These are phyloP conservation scores for Taenioides sp. DNA, from an alignment of 2,797 vertebrate species.

Conservation along the genomic window DNA sequence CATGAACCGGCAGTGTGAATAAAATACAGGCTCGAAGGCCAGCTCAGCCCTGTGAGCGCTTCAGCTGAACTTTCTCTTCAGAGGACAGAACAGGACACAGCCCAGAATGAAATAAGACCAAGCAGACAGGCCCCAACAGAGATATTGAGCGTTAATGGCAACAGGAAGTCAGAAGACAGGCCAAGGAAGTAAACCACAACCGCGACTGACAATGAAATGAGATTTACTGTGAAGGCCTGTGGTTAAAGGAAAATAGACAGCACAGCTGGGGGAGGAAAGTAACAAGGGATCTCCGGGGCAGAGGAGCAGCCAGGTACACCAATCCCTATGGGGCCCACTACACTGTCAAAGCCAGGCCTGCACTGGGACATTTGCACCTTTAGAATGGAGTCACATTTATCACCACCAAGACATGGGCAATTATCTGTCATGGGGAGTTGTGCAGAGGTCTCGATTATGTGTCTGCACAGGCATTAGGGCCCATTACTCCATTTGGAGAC, in stretches of 20 bases:
- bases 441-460: slow-evolving; percentile 68
- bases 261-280: slow-evolving; percentile 48
- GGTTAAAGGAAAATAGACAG: slow-evolving; percentile 72
- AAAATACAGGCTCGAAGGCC: slow-evolving; percentile 74
- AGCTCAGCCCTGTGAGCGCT: slow-evolving; percentile 63
- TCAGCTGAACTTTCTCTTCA: slow-evolving; percentile 72
- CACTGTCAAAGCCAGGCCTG: slow-evolving; percentile 58
- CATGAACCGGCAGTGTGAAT: slow-evolving; percentile 72
- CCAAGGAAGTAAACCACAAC: slow-evolving; percentile 72
- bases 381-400: slow-evolving; percentile 71
- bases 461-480: slow-evolving; percentile 73
- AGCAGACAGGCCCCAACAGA: slow-evolving; percentile 71
- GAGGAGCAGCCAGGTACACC: slow-evolving; percentile 59
- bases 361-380: slow-evolving; percentile 65
- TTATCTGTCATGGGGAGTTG: slow-evolving; percentile 75
- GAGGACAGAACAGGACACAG: slow-evolving; percentile 62
- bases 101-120: slow-evolving; percentile 71
- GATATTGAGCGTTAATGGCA: slow-evolving; percentile 77
- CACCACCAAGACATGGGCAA: slow-evolving; percentile 72
- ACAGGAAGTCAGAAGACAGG: slow-evolving; percentile 74
- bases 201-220: slow-evolving; percentile 74
- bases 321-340: slow-evolving; percentile 57
- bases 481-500: slow-evolving; percentile 71
- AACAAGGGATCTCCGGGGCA: slow-evolving; percentile 45
- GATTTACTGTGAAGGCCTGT: slow-evolving; percentile 75